Conservation (phyloP, 2,888 invertebrate species). For the Pristionchus entomophagus region DNA sequence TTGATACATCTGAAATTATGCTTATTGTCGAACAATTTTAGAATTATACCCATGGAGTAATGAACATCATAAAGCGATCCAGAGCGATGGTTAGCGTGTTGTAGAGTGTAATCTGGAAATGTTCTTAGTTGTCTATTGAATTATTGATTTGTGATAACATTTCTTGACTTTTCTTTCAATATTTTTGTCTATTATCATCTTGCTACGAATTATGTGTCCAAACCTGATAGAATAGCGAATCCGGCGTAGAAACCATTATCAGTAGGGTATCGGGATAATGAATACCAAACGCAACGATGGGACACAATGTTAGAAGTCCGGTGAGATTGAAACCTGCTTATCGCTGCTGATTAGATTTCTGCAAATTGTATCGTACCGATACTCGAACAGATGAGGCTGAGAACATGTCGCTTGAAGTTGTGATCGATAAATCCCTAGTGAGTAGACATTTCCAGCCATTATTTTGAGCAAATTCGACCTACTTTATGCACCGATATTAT, state of each 20-base stretch:
- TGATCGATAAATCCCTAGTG: conserved; percentile 14
- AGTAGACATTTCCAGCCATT: too few species aligned
- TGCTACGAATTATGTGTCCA: too few species aligned
- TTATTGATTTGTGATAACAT: neutral
- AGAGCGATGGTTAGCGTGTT: conserved; percentile 8
- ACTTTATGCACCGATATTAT: conserved; percentile 25
- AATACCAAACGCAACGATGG: conserved; percentile 12
- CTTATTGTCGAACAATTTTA: neutral
- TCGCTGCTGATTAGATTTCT: neutral
- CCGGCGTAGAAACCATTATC: neutral
- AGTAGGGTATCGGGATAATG: neutral
- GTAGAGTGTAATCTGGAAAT: conserved; percentile 4
- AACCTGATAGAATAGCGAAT: conserved; percentile 30
- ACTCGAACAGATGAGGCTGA: conserved; percentile 15
- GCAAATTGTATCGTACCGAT: neutral
- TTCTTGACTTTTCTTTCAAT: too few species aligned
- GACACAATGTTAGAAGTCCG: neutral
- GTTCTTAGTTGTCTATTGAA: too few species aligned
- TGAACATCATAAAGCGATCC: conserved; percentile 42
- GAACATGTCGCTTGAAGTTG: conserved; percentile 21
- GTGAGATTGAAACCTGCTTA: conserved; percentile 1
- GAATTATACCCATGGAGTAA: neutral
- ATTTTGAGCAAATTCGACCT: too few species aligned
- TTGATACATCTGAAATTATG: neutral
- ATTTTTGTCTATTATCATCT: too few species aligned